Base-by-base conservation (phyloP, 1,140 invertebrate species). In the Orius insidiosus region DNA sequence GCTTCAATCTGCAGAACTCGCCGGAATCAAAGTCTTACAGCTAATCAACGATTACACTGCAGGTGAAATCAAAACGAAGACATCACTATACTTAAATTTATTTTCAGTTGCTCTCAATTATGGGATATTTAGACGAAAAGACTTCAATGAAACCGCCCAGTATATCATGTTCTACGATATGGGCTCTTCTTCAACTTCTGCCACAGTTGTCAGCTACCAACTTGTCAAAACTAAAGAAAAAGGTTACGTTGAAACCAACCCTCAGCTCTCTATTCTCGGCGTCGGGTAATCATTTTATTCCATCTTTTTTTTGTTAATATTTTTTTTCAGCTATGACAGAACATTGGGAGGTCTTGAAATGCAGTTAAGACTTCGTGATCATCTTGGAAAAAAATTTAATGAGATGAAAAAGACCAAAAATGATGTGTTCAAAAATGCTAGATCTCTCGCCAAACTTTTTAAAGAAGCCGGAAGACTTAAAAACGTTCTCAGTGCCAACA, bases 41-140 rank as follows among this genome's bases (percentile, higher is more conserved):
- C 66, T 98, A n/a, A 88, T 96, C 39, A 95, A 92, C 60, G 82
- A 88, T n/a, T 93, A 96, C 61, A 83, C 87, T 11, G 92, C 90
- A 40, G n/a, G n/a, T n/a, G n/a, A n/a, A n/a, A n/a, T n/a, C n/a
- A n/a, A n/a, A n/a, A n/a, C n/a, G n/a, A n/a, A n/a, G n/a, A n/a
- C n/a, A n/a, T n/a, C n/a, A n/a, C n/a, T n/a, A n/a, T n/a, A n/a
- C n/a, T n/a, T n/a, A n/a, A n/a, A n/a, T n/a, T n/a, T n/a, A n/a
- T n/a, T n/a, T n/a, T n/a, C n/a, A n/a, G 87, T 96, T 52, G 95
- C 89, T 7, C 69, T 99, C 10, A 98, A 99, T 63, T 98, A 97
- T 67, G 96, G 93, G 0, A 92, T 98, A 47, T 94, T 93, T 59
- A 68, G 88, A 52, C 70, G 84, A 2, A 94, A 95, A 65, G 87